These are phyloP conservation scores for Coregonus clupeaformis DNA, from an alignment of 2,113 vertebrate genomes.

Conservation along the genomic window DNA sequence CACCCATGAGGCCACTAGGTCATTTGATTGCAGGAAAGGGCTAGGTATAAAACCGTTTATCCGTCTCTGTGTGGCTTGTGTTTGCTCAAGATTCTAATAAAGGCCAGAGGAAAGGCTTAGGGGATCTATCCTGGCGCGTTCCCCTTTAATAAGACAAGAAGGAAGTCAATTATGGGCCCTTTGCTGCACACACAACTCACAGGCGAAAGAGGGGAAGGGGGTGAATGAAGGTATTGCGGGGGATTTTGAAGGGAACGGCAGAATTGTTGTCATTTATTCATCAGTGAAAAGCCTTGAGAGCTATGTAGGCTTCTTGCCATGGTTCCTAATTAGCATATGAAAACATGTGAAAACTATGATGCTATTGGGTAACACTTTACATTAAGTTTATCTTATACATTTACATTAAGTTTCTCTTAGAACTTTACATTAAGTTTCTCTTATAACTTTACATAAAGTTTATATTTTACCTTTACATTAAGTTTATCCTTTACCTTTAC, in stretches of 20 bases:
- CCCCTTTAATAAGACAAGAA: constrained; percentile 76
- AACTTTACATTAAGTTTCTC: no score
- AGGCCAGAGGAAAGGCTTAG: constrained; percentile 41
- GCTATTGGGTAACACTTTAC: no score
- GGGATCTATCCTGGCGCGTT: constrained; percentile 58
- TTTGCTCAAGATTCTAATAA: constrained; percentile 61
- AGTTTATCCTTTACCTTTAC: no score
- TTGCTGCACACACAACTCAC: constrained; percentile 67
- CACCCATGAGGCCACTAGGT: no score
- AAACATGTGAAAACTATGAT: no score
- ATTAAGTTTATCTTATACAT: no score
- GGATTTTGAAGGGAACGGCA: background rate
- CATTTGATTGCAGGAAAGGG: no score
- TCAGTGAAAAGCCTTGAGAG: constrained; percentile 20
- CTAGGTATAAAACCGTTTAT: background rate
- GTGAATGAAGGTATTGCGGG: constrained; percentile 1
- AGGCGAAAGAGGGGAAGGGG: constrained; percentile 10
- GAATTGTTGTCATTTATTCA: constrained; percentile 46
- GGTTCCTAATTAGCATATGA: no score
- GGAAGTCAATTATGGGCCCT: constrained; percentile 75
- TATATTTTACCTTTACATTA: no score
- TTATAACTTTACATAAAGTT: no score
- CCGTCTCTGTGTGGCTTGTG: constrained; percentile 43
- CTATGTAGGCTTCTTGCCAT: background rate
- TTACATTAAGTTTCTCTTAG: no score